These are phyloP conservation scores for Homarus americanus DNA, from an alignment of 1,140 invertebrate species.

Conservation along the genomic window DNA sequence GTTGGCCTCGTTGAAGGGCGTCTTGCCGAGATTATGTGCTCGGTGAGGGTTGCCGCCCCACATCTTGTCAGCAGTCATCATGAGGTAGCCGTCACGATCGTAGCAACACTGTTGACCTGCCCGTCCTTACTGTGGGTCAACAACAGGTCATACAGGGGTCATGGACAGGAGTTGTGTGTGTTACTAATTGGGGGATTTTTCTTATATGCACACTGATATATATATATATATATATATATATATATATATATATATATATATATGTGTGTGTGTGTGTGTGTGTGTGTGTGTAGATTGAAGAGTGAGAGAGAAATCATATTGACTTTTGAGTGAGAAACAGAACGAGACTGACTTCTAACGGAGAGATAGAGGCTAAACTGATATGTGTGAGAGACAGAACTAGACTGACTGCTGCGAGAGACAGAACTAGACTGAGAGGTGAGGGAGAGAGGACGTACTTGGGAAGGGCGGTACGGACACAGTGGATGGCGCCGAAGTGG, in stretches of 20 bases:
- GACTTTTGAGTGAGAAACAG: too few relatives aligned
- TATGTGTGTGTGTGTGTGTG: constrained; percentile 50
- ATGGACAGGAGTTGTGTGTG: background rate
- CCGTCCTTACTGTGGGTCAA: constrained; percentile 85
- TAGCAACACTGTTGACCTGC: constrained; percentile 98
- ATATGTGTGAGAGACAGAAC: too few relatives aligned
- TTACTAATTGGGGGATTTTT: too few relatives aligned
- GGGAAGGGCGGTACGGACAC: constrained; percentile 93
- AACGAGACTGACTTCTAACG: too few relatives aligned
- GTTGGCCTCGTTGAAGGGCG: constrained; percentile 94
- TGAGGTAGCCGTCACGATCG: constrained; percentile 91
- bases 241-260: too few relatives aligned
- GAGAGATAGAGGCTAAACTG: too few relatives aligned
- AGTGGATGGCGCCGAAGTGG: constrained; percentile 93
- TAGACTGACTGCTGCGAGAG: too few relatives aligned
- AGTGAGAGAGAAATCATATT: too few relatives aligned
- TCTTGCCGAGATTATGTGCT: constrained; percentile 92
- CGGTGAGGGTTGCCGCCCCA: constrained; percentile 94
- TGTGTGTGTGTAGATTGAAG: too few relatives aligned
- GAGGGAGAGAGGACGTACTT: constrained; percentile 83
- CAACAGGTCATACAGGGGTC: too few relatives aligned
- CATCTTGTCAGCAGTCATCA: constrained; percentile 96
- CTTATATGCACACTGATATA: background rate
- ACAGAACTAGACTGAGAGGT: too few relatives aligned
- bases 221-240: constrained; percentile 9